Base-by-base conservation (phyloP, 2,797 vertebrate genomes). In the Crenichthys baileyi region DNA sequence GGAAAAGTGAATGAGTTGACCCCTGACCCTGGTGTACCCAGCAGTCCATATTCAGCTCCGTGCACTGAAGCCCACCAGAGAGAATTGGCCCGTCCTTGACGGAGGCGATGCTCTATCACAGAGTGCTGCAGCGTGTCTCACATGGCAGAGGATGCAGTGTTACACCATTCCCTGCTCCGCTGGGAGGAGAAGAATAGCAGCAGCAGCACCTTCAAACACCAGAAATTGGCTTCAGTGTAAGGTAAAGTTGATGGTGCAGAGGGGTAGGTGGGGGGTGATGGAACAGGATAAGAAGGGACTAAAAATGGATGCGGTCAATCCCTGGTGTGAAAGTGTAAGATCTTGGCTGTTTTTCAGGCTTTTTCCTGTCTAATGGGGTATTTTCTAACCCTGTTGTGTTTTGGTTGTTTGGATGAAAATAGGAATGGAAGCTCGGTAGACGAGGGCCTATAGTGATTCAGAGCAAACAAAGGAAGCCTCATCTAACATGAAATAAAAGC, bases 91-190 rank as follows among this genome's bases (percentile, higher is more conserved):
- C 81, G 86, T 87, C 92, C 91, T 91, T 92, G 88, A 87, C 50
- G 5, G 80, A 79, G 75, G 48, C 67, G 50, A 77, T 70, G 88
- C 88, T 92, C 82, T 84, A 81, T 88, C 90, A 79, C 78, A 77
- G 73, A 46, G 60, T 83, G 88, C 85, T 91, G 88, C 87, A 89
- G 87, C 88, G 87, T 80, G 81, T 87, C 88, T 91, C 85, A 83
- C 83, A 87, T 82, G 82, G 87, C 86, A 65, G 81, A 83, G 72
- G 83, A 88, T 82, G 82, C 78, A 41, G 79, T n/a, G 79, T 72
- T 89, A 84, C 83, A 46, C 80, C 60, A 26, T 48, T 84, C 73
- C 72, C 20, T 2, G 71, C 73, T 85, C 86, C 83, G 68, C 75
- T 61, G 84, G 84, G 89, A 88, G 79, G 78, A 75, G 73, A 61